phyloP scores from a whole-genome alignment of 1,140 invertebrate genomes.

The Drosophila lini region DNA sequence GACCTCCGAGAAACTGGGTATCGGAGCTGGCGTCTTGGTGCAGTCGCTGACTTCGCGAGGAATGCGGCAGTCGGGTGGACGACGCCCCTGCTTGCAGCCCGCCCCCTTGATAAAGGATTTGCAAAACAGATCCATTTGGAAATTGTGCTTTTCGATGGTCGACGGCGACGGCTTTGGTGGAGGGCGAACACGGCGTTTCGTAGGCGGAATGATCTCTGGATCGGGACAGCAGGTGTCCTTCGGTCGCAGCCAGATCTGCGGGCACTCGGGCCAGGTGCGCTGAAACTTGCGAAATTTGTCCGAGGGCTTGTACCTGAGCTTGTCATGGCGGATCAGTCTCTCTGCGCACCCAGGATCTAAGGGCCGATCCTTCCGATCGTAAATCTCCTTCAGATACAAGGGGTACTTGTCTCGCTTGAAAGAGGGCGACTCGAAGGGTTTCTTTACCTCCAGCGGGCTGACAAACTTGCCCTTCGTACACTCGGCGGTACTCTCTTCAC shows the following conservation, averaged over 20 bases:
- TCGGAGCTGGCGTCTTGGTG: constrained; percentile 20
- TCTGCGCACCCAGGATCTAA: constrained; percentile 7
- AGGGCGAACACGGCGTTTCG: constrained; percentile 6
- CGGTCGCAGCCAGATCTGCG: constrained; percentile 38
- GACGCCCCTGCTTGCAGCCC: constrained; percentile 1
- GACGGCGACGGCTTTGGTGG: background rate
- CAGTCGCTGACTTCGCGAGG: background rate
- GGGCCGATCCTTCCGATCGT: constrained; percentile 2
- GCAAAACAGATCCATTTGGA: constrained; percentile 29
- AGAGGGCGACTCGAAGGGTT: background rate
- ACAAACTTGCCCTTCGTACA: background rate
- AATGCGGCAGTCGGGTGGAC: constrained; percentile 1
- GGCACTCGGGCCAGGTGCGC: constrained; percentile 67
- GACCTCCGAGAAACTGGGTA: constrained; percentile 62
- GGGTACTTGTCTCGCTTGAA: constrained; percentile 6
- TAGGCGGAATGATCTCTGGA: constrained; percentile 8
- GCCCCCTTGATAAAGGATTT: background rate
- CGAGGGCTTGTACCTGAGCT: constrained; percentile 40
- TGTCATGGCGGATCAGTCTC: constrained; percentile 33
- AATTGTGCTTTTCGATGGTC: constrained; percentile 9
- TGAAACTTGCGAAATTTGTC: constrained; percentile 52
- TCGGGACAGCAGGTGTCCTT: constrained; percentile 44
- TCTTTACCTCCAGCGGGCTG: background rate
- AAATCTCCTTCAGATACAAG: constrained; percentile 24
- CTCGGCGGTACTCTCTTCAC: background rate